Percentiles rank a stretch among this genome's conserved stretches.
phyloP scores from a whole-genome alignment of 2,113 vertebrate genomes.

The Dromas ardeola region DNA sequence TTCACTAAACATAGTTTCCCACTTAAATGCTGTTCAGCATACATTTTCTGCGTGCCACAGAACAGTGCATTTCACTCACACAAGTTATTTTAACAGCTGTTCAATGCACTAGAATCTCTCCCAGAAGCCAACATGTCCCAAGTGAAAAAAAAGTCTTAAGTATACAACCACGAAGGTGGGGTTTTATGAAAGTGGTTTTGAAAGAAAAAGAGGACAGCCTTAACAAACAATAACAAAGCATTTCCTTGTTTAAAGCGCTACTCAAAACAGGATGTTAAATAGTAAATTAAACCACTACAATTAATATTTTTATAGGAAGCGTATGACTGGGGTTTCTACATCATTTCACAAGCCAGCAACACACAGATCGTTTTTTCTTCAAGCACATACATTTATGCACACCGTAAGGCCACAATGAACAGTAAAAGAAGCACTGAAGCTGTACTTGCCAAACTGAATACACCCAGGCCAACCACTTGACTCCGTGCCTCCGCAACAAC shows the following conservation, averaged over 20 bases:
- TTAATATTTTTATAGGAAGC: constrained; percentile 21
- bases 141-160: neutral
- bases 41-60: neutral
- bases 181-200: neutral
- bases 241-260: neutral
- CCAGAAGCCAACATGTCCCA: constrained; percentile 24
- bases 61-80: neutral
- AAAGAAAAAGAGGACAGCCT: constrained; percentile 8
- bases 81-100: neutral
- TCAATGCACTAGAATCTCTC: neutral
- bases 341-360: constrained; percentile 32
- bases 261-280: neutral
- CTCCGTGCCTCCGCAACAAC: constrained; percentile 85
- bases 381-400: constrained; percentile 9
- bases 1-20: neutral
- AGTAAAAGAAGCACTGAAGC: constrained; percentile 54
- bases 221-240: constrained; percentile 18
- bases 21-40: neutral
- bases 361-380: neutral
- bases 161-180: neutral
- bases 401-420: neutral
- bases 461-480: constrained; percentile 69
- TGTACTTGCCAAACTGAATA: constrained; percentile 85
- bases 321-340: neutral
- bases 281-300: constrained; percentile 7